Percentiles rank a stretch among this genome's conserved stretches.
Conservation (phyloP, 2,888 invertebrate species). For the Thymelicus sylvestris region DNA sequence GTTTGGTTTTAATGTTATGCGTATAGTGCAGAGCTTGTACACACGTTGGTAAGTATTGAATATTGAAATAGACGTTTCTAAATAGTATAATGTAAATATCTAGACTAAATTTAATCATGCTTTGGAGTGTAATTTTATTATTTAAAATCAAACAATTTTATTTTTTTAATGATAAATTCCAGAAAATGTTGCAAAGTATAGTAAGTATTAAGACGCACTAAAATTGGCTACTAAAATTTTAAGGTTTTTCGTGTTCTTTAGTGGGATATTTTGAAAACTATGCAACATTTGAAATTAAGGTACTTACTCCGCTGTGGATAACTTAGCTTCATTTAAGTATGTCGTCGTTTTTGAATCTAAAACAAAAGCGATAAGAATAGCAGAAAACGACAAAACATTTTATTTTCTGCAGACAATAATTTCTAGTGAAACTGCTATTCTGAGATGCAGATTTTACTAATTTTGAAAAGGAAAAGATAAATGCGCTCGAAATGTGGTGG, state of each 20-base stretch:
- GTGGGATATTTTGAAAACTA: no score
- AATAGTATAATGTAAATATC: background rate
- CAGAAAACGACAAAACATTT: background rate
- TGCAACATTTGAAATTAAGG: no score
- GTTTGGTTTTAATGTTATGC: background rate
- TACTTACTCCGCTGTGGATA: background rate
- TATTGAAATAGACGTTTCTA: background rate
- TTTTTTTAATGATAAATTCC: no score
- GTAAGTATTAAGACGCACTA: no score
- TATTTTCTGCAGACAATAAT: constrained; percentile 1
- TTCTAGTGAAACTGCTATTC: background rate
- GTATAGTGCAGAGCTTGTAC: background rate
- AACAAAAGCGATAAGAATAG: constrained; percentile 3
- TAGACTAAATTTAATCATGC: background rate
- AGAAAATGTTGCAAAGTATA: no score
- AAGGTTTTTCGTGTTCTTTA: no score
- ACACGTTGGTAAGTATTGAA: background rate
- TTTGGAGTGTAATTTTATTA: no score
- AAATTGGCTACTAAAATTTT: no score
- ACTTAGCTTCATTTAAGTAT: background rate
- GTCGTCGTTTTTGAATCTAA: background rate
- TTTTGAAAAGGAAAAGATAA: no score
- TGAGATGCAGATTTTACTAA: background rate
- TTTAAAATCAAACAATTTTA: no score
- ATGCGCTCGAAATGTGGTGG: no score